A percentile compares a stretch with the other conserved stretches of the same genome.
Evolutionary conservation across 1,140 invertebrate species (phyloP).

Genomic region (Meloidogyne exigua): DNA sequence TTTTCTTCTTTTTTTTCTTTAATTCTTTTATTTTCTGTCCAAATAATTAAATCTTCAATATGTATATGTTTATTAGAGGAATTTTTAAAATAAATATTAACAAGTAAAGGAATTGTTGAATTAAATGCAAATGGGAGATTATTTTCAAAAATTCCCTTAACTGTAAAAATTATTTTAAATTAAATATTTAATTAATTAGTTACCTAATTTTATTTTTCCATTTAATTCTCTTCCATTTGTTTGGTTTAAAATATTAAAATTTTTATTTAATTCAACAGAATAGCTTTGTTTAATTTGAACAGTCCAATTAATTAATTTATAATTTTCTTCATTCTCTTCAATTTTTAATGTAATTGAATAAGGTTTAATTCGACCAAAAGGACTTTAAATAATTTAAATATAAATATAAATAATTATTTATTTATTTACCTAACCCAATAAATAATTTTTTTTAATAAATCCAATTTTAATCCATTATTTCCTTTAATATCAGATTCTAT

Average conservation of each 20-base stretch:
- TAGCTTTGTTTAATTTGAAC: slow-evolving; percentile 20
- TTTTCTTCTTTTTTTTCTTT: not conserved
- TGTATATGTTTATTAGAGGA: not conserved
- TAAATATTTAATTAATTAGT: not conserved
- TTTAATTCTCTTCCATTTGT: not conserved
- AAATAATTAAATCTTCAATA: slow-evolving; percentile 7
- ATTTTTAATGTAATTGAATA: slow-evolving; percentile 3
- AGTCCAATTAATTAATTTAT: slow-evolving; percentile 17
- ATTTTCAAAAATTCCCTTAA: not conserved
- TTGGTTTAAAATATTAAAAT: not conserved
- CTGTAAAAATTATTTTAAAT: not conserved
- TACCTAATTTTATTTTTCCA: slow-evolving; percentile 2
- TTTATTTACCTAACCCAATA: slow-evolving; percentile 14
- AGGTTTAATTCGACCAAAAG: slow-evolving; percentile 9
- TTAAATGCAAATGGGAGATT: not conserved
- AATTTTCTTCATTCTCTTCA: not conserved
- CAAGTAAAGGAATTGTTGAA: slow-evolving; percentile 11
- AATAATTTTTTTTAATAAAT: not conserved
- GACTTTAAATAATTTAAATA: not conserved
- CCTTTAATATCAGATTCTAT: slow-evolving; percentile 19
- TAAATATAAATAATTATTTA: not conserved
- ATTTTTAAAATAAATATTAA: not conserved
- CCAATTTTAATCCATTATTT: not conserved
- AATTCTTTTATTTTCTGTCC: not conserved
- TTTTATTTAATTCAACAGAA: slow-evolving; percentile 17